phyloP scores from a whole-genome alignment of 53 echinoderm and acorn worm species.

The Echinarachnius parma region DNA sequence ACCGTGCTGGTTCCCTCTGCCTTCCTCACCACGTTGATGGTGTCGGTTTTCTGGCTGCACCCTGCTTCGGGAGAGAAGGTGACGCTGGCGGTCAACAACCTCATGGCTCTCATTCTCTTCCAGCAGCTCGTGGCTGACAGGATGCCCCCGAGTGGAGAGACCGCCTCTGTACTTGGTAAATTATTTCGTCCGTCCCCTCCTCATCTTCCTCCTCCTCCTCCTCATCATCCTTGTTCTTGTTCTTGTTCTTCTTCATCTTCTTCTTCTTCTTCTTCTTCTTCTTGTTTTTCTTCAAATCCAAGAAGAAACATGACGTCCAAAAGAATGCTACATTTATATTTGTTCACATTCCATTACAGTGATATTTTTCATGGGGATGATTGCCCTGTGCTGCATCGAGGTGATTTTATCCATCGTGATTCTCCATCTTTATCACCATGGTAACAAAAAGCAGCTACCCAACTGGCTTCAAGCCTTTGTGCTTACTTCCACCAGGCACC shows the following conservation, averaged over 20 bases:
- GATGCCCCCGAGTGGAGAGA: constrained; percentile 30
- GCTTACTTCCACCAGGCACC: no score
- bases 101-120: constrained; percentile 29
- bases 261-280: background rate
- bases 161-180: constrained; percentile 19
- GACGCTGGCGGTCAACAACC: constrained; percentile 29
- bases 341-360: background rate
- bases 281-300: background rate
- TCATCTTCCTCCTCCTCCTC: background rate
- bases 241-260: background rate
- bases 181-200: background rate
- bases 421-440: constrained; percentile 6
- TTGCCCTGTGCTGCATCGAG: background rate
- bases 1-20: background rate
- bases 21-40: background rate
- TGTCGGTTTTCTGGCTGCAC: constrained; percentile 17
- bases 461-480: no score
- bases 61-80: constrained; percentile 34
- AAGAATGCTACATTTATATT: background rate
- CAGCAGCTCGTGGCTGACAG: constrained; percentile 35
- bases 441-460: background rate
- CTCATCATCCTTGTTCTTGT: background rate
- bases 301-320: background rate
- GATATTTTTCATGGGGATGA: constrained; percentile 11
- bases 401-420: background rate